Evolutionary conservation across 2,888 invertebrate species (phyloP), one percentile per base, ranked within the genome.

Genomic region (Rhogogaster chlorosoma): DNA sequence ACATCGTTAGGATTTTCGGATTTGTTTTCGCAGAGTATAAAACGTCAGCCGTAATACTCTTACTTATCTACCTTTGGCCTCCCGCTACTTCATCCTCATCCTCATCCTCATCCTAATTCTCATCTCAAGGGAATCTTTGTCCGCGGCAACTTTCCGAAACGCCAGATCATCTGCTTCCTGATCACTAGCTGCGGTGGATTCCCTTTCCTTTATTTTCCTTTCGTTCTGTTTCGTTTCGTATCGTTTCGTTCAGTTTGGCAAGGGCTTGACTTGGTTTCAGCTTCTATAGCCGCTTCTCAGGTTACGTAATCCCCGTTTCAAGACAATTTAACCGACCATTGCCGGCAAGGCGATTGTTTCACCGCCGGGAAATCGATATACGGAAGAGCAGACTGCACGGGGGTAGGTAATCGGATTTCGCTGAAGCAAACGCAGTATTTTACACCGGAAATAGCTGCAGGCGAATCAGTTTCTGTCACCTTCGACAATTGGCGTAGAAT

Each of bases 1-100:
- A 82, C 64, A 42, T 83, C 83, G 83, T 83, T 83, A 83, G 67
- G 67, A 83, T 83, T 83, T 83, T 49, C 36, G 88, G 88, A 90
- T 91, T 90, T 88, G 89, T 87, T 87, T 86, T 87, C 86, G 85
- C 73, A 83, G 85, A 88, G 85, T 86, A 84, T 77, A 77, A 80
- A 80, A 84, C 64, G 71, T 80, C 61, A 85, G 78, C 75, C 80
- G n/a, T 87, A 75, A 83, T 83, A 49, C 87, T 85, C 86, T 86
- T 86, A 85, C 85, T 85, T 84, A 87, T 87, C 85, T 86, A 85
- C 75, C 86, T 85, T 86, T 49, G 45, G 42, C 73, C 73, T n/a
- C 73, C 42, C 38, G 26, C 73, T 73, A 5, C 15, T n/a, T 85
- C 85, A 85, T 85, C 45, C 78, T 85, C 61, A 45, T 36, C 9